phyloP scores from a whole-genome alignment of 2,888 invertebrate species.

The Synergus gifuensis region DNA sequence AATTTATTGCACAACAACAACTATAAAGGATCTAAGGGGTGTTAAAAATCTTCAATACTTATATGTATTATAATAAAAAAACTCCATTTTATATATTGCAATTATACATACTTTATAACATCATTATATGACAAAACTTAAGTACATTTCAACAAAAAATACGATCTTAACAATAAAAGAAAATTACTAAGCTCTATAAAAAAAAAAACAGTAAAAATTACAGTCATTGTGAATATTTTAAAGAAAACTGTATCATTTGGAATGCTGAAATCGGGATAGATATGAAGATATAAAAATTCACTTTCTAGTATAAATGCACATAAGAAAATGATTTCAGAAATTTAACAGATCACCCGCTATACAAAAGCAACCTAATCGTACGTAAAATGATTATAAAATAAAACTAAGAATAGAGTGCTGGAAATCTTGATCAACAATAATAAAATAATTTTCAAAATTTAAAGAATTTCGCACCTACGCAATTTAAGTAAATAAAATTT shows the following conservation, averaged over 20 bases:
- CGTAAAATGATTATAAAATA: not conserved
- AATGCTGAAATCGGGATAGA: not conserved
- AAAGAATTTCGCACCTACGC: not conserved
- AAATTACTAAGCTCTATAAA: not conserved
- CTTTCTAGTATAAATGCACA: slow-evolving; percentile 7
- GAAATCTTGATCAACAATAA: not conserved
- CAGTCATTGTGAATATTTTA: not conserved
- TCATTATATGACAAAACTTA: not conserved
- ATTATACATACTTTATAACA: not conserved
- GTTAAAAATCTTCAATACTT: not conserved
- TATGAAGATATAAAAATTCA: not conserved
- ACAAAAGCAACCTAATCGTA: not conserved
- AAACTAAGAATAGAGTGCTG: slow-evolving; percentile 4
- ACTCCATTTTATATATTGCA: not conserved
- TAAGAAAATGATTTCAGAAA: slow-evolving; percentile 17
- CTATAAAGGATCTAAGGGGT: not conserved
- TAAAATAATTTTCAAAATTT: not conserved
- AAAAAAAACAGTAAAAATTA: not conserved
- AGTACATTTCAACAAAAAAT: not conserved
- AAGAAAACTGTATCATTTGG: not conserved
- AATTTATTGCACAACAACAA: not conserved
- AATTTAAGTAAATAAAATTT: not conserved
- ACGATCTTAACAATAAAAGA: not conserved
- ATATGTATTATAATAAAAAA: not conserved
- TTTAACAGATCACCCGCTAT: not conserved